phyloP scores from a whole-genome alignment of 2,797 vertebrate species.

The Tolypeutes matacus region DNA sequence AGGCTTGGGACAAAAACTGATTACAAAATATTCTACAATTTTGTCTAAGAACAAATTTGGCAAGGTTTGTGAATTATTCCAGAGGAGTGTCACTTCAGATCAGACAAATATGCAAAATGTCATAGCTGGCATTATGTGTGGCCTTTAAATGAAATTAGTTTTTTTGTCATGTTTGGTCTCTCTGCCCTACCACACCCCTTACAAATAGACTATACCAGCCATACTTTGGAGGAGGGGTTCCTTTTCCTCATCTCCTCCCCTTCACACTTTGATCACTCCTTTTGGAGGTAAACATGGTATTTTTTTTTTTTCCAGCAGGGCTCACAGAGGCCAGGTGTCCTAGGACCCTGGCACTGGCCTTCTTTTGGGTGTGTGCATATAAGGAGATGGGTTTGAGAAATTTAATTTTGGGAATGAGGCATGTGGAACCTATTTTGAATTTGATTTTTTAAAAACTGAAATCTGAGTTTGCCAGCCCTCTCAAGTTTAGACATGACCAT shows the following conservation, averaged over 20 bases:
- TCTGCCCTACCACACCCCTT: neutral
- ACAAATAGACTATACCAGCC: neutral
- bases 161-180: neutral
- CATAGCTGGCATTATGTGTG: neutral
- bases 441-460: conserved; percentile 44
- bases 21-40: neutral
- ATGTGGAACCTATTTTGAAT: conserved; percentile 71
- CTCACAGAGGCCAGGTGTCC: neutral
- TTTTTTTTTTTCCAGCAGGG: neutral
- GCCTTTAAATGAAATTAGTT: conserved; percentile 36
- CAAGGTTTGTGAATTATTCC: neutral
- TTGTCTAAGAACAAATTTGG: conserved; percentile 37
- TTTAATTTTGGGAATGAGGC: conserved; percentile 67
- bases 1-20: neutral
- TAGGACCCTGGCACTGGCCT: neutral
- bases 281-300: neutral
- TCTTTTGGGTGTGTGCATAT: neutral
- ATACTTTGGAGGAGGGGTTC: too few species aligned
- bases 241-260: conserved; percentile 8
- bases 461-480: conserved; percentile 45
- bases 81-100: neutral
- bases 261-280: neutral
- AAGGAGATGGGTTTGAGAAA: conserved; percentile 44
- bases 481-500: conserved; percentile 68
- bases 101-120: neutral